Evolutionary conservation across 2,888 invertebrate genomes (phyloP).

Genomic region (Oxyteleia sp.): DNA sequence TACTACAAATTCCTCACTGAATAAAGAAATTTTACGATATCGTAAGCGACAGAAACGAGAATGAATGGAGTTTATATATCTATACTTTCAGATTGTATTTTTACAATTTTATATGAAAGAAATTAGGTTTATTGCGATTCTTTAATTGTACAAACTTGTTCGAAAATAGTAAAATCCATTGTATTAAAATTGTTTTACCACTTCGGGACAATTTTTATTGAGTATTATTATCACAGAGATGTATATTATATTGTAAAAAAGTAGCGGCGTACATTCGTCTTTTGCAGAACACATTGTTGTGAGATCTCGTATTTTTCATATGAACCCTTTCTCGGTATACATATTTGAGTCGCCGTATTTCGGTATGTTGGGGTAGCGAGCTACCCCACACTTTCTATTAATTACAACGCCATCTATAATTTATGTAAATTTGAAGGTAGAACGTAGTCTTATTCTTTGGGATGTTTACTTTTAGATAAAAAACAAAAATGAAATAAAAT

Average conservation of each 20-base stretch:
- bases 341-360: too few species aligned
- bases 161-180: conserved; percentile 1
- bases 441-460: too few species aligned
- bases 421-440: too few species aligned
- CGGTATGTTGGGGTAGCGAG: too few species aligned
- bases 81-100: conserved; percentile 15
- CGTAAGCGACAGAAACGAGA: neutral
- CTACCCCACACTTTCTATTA: too few species aligned
- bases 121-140: conserved; percentile 3
- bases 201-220: neutral
- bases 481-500: too few species aligned
- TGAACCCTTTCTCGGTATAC: too few species aligned
- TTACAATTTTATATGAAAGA: conserved; percentile 9
- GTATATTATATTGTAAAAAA: neutral
- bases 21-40: neutral
- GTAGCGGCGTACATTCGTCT: too few species aligned
- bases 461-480: too few species aligned
- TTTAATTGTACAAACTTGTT: conserved; percentile 17
- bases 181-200: neutral
- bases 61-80: conserved; percentile 2
- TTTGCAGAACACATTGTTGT: too few species aligned
- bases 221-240: neutral
- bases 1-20: neutral
- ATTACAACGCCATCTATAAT: too few species aligned
- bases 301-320: too few species aligned